Conservation (phyloP, 2,113 vertebrate genomes). For the Holacanthus passer region DNA sequence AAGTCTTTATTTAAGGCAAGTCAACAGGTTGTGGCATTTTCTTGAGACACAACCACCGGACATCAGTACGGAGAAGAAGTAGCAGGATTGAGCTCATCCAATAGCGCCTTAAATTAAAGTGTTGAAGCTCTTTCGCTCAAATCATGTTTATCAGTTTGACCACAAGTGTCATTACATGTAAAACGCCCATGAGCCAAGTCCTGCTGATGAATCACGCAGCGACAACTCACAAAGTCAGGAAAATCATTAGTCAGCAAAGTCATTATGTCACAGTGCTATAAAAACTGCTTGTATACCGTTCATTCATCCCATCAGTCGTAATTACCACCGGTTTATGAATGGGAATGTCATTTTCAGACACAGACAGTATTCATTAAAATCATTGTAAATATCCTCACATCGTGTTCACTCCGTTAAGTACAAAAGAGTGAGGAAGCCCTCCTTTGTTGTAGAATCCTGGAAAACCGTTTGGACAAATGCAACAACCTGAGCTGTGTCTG, state of each 20-base stretch:
- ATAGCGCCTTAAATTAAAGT: not conserved
- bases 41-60: not conserved
- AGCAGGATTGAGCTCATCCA: not conserved
- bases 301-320: not conserved
- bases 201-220: too few relatives aligned
- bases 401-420: not conserved
- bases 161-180: not conserved
- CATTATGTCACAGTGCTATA: not conserved
- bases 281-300: too few relatives aligned
- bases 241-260: too few relatives aligned
- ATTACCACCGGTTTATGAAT: not conserved
- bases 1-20: not conserved
- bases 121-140: not conserved
- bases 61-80: not conserved
- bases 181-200: too few relatives aligned
- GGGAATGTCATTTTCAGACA: not conserved
- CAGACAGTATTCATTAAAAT: not conserved
- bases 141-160: not conserved
- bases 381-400: not conserved
- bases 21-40: not conserved
- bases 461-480: conserved; percentile 6
- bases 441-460: not conserved
- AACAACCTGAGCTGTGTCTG: not conserved
- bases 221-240: too few relatives aligned
- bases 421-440: not conserved